Evolutionary conservation across 2,888 invertebrate genomes (phyloP).

Genomic region (Tribolium freemani): DNA sequence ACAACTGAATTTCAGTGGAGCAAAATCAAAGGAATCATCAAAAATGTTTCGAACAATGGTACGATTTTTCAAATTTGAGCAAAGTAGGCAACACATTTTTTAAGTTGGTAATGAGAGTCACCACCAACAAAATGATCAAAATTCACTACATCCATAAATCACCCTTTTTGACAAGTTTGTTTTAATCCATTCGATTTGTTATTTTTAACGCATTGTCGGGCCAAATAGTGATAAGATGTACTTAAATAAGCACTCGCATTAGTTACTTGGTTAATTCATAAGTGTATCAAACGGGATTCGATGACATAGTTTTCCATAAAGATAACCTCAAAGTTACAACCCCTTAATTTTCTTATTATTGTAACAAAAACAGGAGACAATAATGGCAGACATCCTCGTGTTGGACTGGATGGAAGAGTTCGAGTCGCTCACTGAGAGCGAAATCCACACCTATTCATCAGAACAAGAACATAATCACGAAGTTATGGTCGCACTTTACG

Average conservation of each 20-base stretch:
- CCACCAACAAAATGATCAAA: neutral
- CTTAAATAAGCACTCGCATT: slow-evolving; percentile 7
- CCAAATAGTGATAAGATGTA: slow-evolving; percentile 15
- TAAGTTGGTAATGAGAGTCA: slow-evolving; percentile 3
- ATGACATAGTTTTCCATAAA: slow-evolving; percentile 4
- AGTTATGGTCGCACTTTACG: slow-evolving; percentile 85
- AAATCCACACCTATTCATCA: slow-evolving; percentile 83
- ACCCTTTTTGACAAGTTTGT: slow-evolving; percentile 26
- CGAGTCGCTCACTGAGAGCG: slow-evolving; percentile 79
- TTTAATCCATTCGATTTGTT: slow-evolving; percentile 1
- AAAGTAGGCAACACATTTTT: neutral
- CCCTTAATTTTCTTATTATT: slow-evolving; percentile 10
- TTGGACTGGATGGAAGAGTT: slow-evolving; percentile 88
- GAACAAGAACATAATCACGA: slow-evolving; percentile 87
- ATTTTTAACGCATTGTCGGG: slow-evolving; percentile 18
- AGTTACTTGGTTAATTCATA: neutral
- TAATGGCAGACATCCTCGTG: slow-evolving; percentile 72
- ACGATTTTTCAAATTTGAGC: neutral
- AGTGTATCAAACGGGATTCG: neutral
- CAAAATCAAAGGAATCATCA: neutral
- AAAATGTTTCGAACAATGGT: slow-evolving; percentile 29
- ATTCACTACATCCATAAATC: neutral
- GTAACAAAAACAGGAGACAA: slow-evolving; percentile 50
- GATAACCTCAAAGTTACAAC: slow-evolving; percentile 44
- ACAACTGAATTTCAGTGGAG: neutral